phyloP scores from a whole-genome alignment of 2,797 vertebrate genomes.

The Sebastolobus altivelis region DNA sequence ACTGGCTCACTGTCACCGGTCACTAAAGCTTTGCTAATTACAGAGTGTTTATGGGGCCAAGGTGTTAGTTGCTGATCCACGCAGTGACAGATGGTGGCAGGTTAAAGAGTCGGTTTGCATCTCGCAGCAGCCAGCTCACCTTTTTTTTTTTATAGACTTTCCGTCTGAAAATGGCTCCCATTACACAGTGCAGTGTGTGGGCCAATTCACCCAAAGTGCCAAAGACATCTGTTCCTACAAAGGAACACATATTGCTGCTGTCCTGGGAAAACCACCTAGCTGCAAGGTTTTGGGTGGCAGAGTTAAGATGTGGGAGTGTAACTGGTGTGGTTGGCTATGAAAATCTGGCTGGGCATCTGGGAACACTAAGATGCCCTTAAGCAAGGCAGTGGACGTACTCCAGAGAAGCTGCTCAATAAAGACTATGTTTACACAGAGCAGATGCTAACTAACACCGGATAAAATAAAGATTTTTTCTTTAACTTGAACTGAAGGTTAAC shows the following conservation, averaged over 20 bases:
- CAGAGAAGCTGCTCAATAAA: background rate
- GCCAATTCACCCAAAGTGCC: conserved; percentile 42
- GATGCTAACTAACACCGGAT: background rate
- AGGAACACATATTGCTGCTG: conserved; percentile 32
- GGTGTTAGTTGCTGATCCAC: conserved; percentile 33
- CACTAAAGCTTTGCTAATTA: conserved; percentile 37
- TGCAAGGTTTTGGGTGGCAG: background rate
- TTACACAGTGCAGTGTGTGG: conserved; percentile 17
- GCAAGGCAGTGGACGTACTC: background rate
- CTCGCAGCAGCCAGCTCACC: conserved; percentile 25
- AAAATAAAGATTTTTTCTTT: background rate
- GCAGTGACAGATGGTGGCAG: conserved; percentile 56
- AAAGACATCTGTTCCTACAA: conserved; percentile 52
- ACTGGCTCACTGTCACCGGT: background rate
- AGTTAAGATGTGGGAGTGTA: conserved; percentile 6
- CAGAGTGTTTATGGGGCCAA: conserved; percentile 36
- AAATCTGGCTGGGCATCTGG: background rate
- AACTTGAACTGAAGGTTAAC: background rate
- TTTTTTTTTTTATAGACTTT: conserved; percentile 32
- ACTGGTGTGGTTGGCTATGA: background rate
- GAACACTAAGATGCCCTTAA: conserved; percentile 1
- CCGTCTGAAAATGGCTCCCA: conserved; percentile 23
- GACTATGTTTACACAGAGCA: background rate
- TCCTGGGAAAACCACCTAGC: background rate
- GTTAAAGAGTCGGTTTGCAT: conserved; percentile 40